Base-by-base conservation (phyloP, 2,797 vertebrate genomes). In the Microchirus variegatus region DNA sequence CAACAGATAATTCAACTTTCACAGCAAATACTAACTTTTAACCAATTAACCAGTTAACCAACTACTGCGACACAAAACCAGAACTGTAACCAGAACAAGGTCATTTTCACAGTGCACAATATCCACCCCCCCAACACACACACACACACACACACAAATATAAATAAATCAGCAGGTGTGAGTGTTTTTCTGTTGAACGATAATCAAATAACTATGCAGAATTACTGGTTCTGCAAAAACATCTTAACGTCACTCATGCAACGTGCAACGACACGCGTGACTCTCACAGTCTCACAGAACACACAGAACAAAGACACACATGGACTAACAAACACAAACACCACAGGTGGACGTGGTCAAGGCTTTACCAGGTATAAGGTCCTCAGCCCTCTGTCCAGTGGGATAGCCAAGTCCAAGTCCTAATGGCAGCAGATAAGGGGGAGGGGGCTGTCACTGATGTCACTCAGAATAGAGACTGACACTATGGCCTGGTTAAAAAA, bases 361-460 rank as follows among this genome's bases (percentile, higher is more conserved):
- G 68, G n/a, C 14, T 49, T 81, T 82, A 85, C 78, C 75, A 40
- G 67, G 72, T 75, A 79, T 78, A 22, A 66, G 65, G 19, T 63
- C 47, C 62, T 81, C 70, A 44, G 67, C 11, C 57, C 17, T 73
- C 12, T 47, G 36, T 53, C 53, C 67, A 35, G 41, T 51, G 52
- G 49, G 51, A 76, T 53, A 65, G 8, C 40, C 3, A 26, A 48
- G 49, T 55, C 16, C 60, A 56, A 49, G 3, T 36, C 80, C 69
- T 75, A 10, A 65, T 52, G 36, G 65, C n/a, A 53, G 59, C 59
- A 67, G 35, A 78, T 1, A 48, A 31, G 15, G 19, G 47, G 22
- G 15, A 18, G 47, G 22, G 51, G 14, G 14, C 40, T 51, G 56
- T 77, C 19, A 65, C 1, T 53, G 46, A 53, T 41, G 48, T 45